These are phyloP conservation scores for Acrocera orbiculus DNA, from an alignment of 2,888 invertebrate genomes.

Conservation along the genomic window DNA sequence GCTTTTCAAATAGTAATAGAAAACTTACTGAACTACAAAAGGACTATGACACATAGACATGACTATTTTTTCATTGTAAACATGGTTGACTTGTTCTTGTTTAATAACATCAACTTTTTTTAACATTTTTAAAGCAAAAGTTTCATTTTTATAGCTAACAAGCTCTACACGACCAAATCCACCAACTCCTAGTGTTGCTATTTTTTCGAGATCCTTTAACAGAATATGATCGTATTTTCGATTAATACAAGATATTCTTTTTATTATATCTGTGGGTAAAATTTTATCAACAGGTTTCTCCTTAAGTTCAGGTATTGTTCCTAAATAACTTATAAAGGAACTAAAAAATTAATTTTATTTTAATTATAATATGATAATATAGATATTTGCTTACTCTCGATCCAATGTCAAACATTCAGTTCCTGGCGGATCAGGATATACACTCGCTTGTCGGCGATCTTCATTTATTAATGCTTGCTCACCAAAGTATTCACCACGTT, in stretches of 20 bases:
- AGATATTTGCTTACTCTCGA: slow-evolving; percentile 44
- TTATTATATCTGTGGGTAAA: slow-evolving; percentile 14
- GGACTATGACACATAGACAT: slow-evolving; percentile 56
- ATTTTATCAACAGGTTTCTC: slow-evolving; percentile 19
- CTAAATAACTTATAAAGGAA: slow-evolving; percentile 68
- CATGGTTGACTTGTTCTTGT: slow-evolving; percentile 77
- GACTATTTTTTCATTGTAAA: slow-evolving; percentile 72
- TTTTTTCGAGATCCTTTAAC: slow-evolving; percentile 58
- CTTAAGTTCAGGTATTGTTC: slow-evolving; percentile 38
- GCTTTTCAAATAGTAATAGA: slow-evolving; percentile 1
- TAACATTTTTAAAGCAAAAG: slow-evolving; percentile 72
- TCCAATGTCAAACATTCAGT: slow-evolving; percentile 77
- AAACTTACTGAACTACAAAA: slow-evolving; percentile 57
- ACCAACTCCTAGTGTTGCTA: slow-evolving; percentile 79
- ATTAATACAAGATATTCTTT: slow-evolving; percentile 20
- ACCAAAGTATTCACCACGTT: slow-evolving; percentile 72
- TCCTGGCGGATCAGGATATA: slow-evolving; percentile 68
- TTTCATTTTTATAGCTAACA: slow-evolving; percentile 41
- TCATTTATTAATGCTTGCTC: slow-evolving; percentile 74
- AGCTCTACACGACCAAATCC: slow-evolving; percentile 83
- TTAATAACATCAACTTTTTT: slow-evolving; percentile 79
- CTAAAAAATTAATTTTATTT: slow-evolving; percentile 24
- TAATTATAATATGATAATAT: too few species aligned
- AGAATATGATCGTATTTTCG: slow-evolving; percentile 49
- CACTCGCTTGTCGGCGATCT: slow-evolving; percentile 75